These are phyloP conservation scores for Drosophila koepferae DNA, from an alignment of 2,888 invertebrate genomes.

Conservation along the genomic window DNA sequence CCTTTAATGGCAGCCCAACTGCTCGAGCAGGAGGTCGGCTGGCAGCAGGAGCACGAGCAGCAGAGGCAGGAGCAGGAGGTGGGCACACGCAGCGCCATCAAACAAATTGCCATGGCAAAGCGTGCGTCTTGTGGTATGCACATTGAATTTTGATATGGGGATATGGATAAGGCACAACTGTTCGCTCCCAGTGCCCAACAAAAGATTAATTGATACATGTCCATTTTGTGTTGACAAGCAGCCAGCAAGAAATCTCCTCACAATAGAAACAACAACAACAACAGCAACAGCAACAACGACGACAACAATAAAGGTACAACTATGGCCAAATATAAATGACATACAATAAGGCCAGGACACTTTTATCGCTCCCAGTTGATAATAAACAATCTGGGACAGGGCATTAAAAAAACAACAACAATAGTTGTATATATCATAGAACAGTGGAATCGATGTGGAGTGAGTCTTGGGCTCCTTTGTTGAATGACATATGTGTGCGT, in stretches of 20 bases:
- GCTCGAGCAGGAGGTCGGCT: neutral
- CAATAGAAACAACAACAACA: conserved; percentile 43
- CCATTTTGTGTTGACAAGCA: conserved; percentile 81
- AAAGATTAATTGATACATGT: conserved; percentile 82
- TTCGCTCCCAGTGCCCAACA: conserved; percentile 39
- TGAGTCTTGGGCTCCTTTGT: conserved; percentile 53
- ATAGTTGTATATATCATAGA: conserved; percentile 29
- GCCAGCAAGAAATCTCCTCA: conserved; percentile 67
- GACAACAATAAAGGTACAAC: conserved; percentile 44
- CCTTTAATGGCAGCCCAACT: conserved; percentile 71
- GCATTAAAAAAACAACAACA: conserved; percentile 40
- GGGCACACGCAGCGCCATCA: conserved; percentile 67
- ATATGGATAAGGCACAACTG: conserved; percentile 50
- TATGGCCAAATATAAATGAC: conserved; percentile 75
- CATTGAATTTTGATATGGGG: conserved; percentile 77
- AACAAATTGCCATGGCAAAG: conserved; percentile 73
- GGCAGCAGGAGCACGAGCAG: too few species aligned
- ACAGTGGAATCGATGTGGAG: neutral
- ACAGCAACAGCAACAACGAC: conserved; percentile 35
- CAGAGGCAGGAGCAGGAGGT: neutral
- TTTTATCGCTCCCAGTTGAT: conserved; percentile 78
- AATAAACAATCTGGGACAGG: conserved; percentile 75
- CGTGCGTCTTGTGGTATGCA: conserved; percentile 69
- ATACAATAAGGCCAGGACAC: conserved; percentile 75
- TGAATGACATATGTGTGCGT: conserved; percentile 74